Base-by-base conservation (phyloP, 2,797 vertebrate genomes). In the Buceros bicornis region DNA sequence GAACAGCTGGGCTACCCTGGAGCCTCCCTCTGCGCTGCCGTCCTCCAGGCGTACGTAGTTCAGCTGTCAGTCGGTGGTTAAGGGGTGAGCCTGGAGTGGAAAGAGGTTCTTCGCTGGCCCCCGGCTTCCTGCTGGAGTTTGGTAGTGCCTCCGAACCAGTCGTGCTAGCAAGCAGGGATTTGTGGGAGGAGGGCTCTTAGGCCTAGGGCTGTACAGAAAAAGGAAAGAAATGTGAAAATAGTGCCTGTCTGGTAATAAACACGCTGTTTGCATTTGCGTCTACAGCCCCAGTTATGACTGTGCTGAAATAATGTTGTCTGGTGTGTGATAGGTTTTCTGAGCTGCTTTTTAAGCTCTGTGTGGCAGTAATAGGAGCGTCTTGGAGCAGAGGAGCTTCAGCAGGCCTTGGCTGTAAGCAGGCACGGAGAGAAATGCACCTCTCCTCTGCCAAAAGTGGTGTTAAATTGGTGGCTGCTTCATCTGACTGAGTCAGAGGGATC, bases 371-470 rank as follows among this genome's bases (percentile, higher is more conserved):
- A 77, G 53, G 86, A 66, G 74, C 35, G 79, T 77, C 64, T 54
- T 92, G 56, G 17, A 90, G 80, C 40, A 80, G 87, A 92, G 95
- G 19, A 91, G 67, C 74, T 88, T 76, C 95, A 84, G 78, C 57
- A 90, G 73, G 72, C 66, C 57, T 28, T 86, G 67, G 37, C 73
- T 96, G 73, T 89, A 47, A 93, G 70, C 5, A 83, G 87, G 74
- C 66, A 67, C 8, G 65, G 54, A 40, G 16, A 71, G 57, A 82
- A 58, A 61, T 61, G 73, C 81, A 14, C 61, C 79, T 95, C 72
- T 78, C 21, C 60, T 87, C 51, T 93, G 82, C 48, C 91, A 91
- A 47, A 47, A 69, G 60, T 28, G 87, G 22, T 95, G 91, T 87
- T 94, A 94, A 87, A 76, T 21, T 62, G 60, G 47, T 89, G 86